phyloP scores from a whole-genome alignment of 2,113 vertebrate species.

The Sinocyclocheilus anshuiensis region DNA sequence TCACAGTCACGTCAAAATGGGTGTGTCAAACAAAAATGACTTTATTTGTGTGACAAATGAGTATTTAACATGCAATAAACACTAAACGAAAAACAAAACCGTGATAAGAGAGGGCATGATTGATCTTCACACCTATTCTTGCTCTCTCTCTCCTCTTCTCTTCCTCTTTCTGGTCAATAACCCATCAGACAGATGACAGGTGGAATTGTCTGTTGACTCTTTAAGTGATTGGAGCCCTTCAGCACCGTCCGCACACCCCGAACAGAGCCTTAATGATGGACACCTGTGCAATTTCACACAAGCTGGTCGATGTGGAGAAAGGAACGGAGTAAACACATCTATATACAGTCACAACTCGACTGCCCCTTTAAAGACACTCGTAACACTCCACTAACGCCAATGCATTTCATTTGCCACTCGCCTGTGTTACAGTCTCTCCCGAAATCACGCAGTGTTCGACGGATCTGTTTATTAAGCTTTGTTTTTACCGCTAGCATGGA shows the following conservation, averaged over 20 bases:
- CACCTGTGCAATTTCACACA: conserved; percentile 57
- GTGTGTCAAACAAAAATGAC: background rate
- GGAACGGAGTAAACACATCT: conserved; percentile 38
- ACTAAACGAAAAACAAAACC: conserved; percentile 3
- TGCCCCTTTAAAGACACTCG: conserved; percentile 16
- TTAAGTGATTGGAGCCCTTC: conserved; percentile 68
- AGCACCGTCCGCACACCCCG: conserved; percentile 54
- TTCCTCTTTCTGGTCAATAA: conserved; percentile 58
- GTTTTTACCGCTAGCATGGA: conserved; percentile 87
- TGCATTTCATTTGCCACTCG: conserved; percentile 15
- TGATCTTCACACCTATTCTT: conserved; percentile 46
- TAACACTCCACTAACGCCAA: conserved; percentile 14
- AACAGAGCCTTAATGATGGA: conserved; percentile 56
- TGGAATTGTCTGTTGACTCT: conserved; percentile 60
- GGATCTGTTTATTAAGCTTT: conserved; percentile 86
- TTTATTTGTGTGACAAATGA: background rate
- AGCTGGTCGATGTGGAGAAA: conserved; percentile 52
- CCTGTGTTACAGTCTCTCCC: conserved; percentile 8
- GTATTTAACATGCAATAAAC: background rate
- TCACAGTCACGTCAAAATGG: background rate
- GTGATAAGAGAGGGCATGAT: conserved; percentile 33
- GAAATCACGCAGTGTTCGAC: conserved; percentile 16
- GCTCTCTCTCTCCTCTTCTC: conserved; percentile 35
- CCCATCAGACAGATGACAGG: conserved; percentile 62
- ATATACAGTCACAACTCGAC: conserved; percentile 41